Percentiles rank a stretch among this genome's conserved stretches.
phyloP scores from a whole-genome alignment of 1,140 invertebrate genomes.

The Spodoptera frugiperda region DNA sequence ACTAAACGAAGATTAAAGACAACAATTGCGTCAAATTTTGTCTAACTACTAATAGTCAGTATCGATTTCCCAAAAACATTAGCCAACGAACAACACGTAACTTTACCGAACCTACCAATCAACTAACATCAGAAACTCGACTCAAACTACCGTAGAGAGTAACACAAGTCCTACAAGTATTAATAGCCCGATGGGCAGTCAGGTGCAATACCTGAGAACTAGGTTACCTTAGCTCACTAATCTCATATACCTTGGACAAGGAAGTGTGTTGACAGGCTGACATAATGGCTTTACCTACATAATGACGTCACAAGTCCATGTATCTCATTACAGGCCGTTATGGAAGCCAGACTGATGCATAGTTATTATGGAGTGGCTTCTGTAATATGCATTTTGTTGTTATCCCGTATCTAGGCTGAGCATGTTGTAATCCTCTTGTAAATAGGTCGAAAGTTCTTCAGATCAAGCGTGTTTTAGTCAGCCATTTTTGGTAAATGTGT shows the following conservation, averaged over 20 bases:
- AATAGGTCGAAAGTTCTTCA: not conserved
- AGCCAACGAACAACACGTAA: too few species aligned
- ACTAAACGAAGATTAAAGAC: too few species aligned
- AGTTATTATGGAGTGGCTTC: constrained; percentile 36
- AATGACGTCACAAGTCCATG: constrained; percentile 40
- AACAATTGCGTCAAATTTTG: too few species aligned
- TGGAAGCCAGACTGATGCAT: constrained; percentile 47
- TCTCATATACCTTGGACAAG: constrained; percentile 42
- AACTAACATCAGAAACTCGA: not conserved
- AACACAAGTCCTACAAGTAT: constrained; percentile 15
- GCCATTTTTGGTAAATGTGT: not conserved
- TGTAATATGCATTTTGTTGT: constrained; percentile 29
- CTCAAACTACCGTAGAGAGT: constrained; percentile 2
- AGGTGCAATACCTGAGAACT: constrained; percentile 31
- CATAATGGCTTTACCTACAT: constrained; percentile 44
- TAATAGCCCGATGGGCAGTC: constrained; percentile 7
- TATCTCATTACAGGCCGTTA: constrained; percentile 49
- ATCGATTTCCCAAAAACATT: too few species aligned
- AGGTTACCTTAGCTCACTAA: constrained; percentile 36
- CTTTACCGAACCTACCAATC: not conserved
- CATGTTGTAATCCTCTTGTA: not conserved
- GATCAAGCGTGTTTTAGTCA: too few species aligned
- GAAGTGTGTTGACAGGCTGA: constrained; percentile 41
- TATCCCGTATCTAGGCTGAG: constrained; percentile 16
- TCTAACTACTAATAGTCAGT: too few species aligned